Evolutionary conservation across 2,797 vertebrate species (phyloP).

Genomic region (Rallus crepitans): DNA sequence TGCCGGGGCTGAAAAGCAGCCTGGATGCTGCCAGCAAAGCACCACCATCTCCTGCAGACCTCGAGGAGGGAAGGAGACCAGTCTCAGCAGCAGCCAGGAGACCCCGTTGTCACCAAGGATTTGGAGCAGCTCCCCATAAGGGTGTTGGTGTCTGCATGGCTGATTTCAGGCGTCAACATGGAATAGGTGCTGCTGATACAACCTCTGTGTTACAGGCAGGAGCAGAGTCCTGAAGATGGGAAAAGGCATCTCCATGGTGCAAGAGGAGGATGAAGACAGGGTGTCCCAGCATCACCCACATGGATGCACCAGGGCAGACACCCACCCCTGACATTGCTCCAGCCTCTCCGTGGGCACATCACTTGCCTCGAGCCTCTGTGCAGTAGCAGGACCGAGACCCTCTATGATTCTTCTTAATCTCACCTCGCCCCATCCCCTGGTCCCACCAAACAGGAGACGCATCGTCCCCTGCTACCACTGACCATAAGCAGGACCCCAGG

Average conservation of each 20-base stretch:
- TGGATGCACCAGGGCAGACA: not conserved
- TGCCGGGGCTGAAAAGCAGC: rapidly evolving
- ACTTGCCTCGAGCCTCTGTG: not conserved
- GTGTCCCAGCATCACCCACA: not conserved
- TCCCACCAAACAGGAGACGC: not conserved
- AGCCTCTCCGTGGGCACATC: rapidly evolving
- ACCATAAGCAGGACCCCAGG: not conserved
- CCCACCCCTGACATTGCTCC: rapidly evolving
- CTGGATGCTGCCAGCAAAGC: not conserved
- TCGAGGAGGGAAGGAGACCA: not conserved
- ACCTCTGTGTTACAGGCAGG: not conserved
- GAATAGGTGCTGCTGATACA: not conserved
- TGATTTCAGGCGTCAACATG: rapidly evolving
- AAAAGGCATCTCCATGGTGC: not conserved
- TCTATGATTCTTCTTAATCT: not conserved
- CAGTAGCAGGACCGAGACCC: not conserved
- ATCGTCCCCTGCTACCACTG: rapidly evolving
- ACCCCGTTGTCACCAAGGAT: not conserved
- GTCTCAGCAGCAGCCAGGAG: not conserved
- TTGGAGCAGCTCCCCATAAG: not conserved
- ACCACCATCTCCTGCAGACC: rapidly evolving
- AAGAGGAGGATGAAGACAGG: not conserved
- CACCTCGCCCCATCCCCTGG: not conserved
- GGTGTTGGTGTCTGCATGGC: not conserved
- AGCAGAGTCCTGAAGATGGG: not conserved